Evolutionary conservation across 2,797 vertebrate genomes (phyloP).

Genomic region (Oceanodroma leucorhoa): DNA sequence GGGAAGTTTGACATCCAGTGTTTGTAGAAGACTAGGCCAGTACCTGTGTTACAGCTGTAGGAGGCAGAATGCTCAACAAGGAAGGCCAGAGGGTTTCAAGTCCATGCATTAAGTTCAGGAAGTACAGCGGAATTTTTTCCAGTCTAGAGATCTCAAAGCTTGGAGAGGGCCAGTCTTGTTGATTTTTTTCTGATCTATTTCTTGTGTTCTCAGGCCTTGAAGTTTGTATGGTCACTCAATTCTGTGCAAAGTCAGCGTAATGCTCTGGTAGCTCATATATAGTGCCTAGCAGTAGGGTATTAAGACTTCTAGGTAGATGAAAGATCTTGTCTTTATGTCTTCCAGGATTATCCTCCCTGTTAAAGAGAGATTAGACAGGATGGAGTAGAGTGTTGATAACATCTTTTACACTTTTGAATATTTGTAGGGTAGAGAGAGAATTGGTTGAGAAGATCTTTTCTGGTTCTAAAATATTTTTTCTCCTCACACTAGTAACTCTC

Average conservation of each 20-base stretch:
- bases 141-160: background rate
- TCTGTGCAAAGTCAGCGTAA: background rate
- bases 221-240: fast-evolving
- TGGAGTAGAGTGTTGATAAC: background rate
- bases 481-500: background rate
- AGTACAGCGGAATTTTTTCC: background rate
- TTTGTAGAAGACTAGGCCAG: background rate
- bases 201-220: background rate
- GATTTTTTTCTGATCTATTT: background rate
- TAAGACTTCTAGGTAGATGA: background rate
- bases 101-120: fast-evolving
- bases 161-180: background rate
- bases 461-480: background rate
- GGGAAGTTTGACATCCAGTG: background rate
- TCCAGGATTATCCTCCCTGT: background rate
- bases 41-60: background rate
- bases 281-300: background rate
- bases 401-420: background rate
- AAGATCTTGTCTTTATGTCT: background rate
- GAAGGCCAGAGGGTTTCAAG: background rate
- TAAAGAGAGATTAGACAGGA: background rate
- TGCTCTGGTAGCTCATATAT: background rate
- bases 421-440: background rate
- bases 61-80: background rate
- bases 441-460: background rate